Evolutionary conservation across 1,140 invertebrate genomes (phyloP).

Genomic region (Neodiprion pinetum): DNA sequence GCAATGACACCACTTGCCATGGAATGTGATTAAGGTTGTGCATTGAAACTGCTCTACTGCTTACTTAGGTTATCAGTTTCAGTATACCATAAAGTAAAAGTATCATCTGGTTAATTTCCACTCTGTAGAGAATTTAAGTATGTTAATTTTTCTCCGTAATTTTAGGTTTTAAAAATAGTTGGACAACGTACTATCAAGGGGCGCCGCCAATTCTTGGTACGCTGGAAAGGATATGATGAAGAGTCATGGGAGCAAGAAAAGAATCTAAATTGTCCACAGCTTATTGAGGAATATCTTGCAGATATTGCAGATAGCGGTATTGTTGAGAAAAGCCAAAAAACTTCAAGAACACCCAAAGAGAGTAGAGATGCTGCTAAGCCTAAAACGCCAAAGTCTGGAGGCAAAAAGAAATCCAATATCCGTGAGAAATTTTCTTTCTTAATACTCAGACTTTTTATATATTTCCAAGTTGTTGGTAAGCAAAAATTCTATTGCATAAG

Average conservation of each 20-base stretch:
- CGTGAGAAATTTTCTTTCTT: not conserved
- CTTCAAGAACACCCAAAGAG: slow-evolving; percentile 20
- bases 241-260: slow-evolving; percentile 85
- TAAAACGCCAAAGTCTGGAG: slow-evolving; percentile 32
- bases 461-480: no score
- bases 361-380: slow-evolving; percentile 30
- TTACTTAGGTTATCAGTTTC: no score
- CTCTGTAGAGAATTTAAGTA: not conserved
- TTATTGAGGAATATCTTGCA: slow-evolving; percentile 71
- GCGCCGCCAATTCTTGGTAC: slow-evolving; percentile 74
- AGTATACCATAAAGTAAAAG: no score
- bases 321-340: slow-evolving; percentile 33
- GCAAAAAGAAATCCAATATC: slow-evolving; percentile 26
- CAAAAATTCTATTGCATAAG: no score
- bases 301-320: slow-evolving; percentile 37
- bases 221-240: slow-evolving; percentile 82
- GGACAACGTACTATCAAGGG: slow-evolving; percentile 73
- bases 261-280: slow-evolving; percentile 72
- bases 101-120: not conserved
- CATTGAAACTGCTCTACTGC: not conserved
- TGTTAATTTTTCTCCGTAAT: slow-evolving; percentile 8
- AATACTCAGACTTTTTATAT: not conserved
- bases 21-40: not conserved
- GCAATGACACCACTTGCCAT: no score
- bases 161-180: slow-evolving; percentile 74